Evolutionary conservation across 2,113 vertebrate genomes (phyloP), one percentile per base, ranked within the genome.

Genomic region (Chitala chitala): DNA sequence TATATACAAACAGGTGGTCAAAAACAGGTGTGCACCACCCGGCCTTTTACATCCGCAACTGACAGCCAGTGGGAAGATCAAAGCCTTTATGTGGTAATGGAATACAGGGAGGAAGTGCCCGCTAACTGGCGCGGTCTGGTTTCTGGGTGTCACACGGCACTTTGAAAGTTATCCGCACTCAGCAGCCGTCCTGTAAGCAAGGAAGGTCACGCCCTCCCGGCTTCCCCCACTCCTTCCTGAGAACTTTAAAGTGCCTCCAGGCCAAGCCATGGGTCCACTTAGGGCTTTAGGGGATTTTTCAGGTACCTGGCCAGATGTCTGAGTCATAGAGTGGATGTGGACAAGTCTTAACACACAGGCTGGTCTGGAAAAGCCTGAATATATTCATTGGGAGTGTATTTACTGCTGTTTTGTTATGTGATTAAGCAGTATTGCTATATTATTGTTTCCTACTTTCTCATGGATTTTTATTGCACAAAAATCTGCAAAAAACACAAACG

Each of bases 151-250:
- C 31, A 24, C 40, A 61, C 20, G 2, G 29, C 61, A 36, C 42
- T 31, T 53, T 77, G 65, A 69, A 68, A 51, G 42, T 38, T 33
- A 42, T 59, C 58, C 36, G 5, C 22, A 58, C 15, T 31, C 12
- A 59, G 69, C 77, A 71, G 73, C 58, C 65, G 68, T 31, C 68
- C 7, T 29, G 59, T 68, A 17, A 36, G 40, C 40, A 26, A 50
- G 33, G 15, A 59, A 24, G 8, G 55, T 59, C 72, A 63, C 46
- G 15, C 46, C n/a, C 46, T 50, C 36, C 36, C 10, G 17, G 20
- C 58, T 70, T 71, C 56, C 56, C 7, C 6, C 5, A 10, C 38
- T 44, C 24, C 26, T 59, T n/a, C n/a, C n/a, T n/a, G n/a, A n/a
- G n/a, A n/a, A n/a, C n/a, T n/a, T n/a, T n/a, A n/a, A n/a, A n/a